Conservation (phyloP, 2,888 invertebrate genomes). For the Epinotia nisella region DNA sequence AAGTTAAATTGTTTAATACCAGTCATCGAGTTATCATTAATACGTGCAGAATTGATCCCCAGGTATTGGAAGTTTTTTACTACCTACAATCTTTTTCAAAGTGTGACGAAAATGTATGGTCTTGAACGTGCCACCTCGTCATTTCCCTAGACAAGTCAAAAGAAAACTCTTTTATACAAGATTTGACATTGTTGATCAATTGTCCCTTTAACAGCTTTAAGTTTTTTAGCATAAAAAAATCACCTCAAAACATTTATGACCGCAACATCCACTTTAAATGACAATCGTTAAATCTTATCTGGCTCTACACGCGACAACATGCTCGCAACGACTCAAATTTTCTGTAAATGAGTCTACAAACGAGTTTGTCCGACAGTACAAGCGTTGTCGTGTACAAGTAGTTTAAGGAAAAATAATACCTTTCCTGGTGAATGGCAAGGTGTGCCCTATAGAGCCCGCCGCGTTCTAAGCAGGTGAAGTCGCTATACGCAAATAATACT, state of each 20-base stretch:
- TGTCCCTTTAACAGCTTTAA: constrained; percentile 3
- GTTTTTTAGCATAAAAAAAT: constrained; percentile 29
- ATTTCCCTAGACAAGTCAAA: not conserved
- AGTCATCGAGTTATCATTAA: too few species aligned
- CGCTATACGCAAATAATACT: constrained; percentile 40
- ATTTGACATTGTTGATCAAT: not conserved
- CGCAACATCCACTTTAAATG: constrained; percentile 36
- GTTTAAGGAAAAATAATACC: constrained; percentile 30
- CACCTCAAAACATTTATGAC: constrained; percentile 35
- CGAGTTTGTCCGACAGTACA: constrained; percentile 26
- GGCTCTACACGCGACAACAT: constrained; percentile 33
- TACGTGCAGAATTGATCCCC: too few species aligned
- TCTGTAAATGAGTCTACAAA: constrained; percentile 39
- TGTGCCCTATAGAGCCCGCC: constrained; percentile 34
- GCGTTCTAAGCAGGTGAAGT: constrained; percentile 36
- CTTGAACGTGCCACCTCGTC: not conserved
- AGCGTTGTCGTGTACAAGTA: constrained; percentile 5
- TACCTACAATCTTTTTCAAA: too few species aligned
- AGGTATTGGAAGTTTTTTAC: too few species aligned
- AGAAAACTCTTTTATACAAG: not conserved
- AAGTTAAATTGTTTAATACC: too few species aligned
- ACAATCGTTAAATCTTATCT: constrained; percentile 45
- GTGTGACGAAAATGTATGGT: not conserved
- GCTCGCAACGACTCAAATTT: constrained; percentile 33
- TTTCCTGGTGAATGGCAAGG: constrained; percentile 41